Conservation (phyloP, 2,888 invertebrate species). For the Drepanosiphum platanoidis region DNA sequence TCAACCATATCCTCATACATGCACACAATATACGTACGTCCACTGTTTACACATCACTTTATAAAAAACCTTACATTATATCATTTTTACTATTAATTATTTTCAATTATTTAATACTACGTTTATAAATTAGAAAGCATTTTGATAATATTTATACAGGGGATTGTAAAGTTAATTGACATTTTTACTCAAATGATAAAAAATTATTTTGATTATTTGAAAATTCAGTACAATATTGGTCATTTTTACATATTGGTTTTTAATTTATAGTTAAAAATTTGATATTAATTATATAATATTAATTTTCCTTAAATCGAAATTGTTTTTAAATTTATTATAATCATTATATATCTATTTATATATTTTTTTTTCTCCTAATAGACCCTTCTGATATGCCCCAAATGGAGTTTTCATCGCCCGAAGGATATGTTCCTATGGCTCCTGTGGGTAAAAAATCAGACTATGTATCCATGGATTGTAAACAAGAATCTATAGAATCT, state of each 20-base stretch:
- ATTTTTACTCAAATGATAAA: not conserved
- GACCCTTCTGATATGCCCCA: conserved; percentile 6
- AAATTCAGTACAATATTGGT: not conserved
- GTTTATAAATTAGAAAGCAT: not conserved
- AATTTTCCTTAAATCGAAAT: too few relatives aligned
- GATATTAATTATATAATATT: too few relatives aligned
- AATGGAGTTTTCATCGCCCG: conserved; percentile 64
- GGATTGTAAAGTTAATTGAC: not conserved
- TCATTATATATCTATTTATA: not conserved
- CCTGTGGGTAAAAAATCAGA: conserved; percentile 66
- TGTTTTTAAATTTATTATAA: not conserved
- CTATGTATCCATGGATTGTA: conserved; percentile 56
- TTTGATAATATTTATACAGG: not conserved
- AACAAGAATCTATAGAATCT: conserved; percentile 74
- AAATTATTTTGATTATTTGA: not conserved
- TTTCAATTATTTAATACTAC: not conserved
- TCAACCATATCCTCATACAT: too few relatives aligned
- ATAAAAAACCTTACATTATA: not conserved
- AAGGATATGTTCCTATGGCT: conserved; percentile 78
- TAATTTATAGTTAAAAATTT: too few relatives aligned
- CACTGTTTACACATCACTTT: too few relatives aligned
- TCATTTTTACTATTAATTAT: not conserved
- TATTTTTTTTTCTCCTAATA: conserved; percentile 16
- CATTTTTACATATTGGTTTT: not conserved
- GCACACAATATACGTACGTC: too few relatives aligned